Evolutionary conservation across 2,888 invertebrate species (phyloP).

Genomic region (Andrena trimmerana): DNA sequence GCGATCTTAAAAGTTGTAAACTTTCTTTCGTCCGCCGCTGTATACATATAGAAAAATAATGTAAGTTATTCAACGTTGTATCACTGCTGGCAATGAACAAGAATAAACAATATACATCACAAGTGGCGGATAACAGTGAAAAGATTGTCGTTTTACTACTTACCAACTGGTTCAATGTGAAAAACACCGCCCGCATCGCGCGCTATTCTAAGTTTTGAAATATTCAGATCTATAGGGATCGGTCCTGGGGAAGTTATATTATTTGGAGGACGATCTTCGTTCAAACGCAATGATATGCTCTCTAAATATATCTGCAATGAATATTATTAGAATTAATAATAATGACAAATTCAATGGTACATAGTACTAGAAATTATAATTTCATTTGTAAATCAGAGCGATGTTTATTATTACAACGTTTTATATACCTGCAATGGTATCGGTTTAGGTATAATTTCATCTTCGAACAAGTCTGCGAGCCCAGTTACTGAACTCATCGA

Average conservation of each 20-base stretch:
- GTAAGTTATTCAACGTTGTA: constrained; percentile 26
- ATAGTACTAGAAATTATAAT: neutral
- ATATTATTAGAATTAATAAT: constrained; percentile 12
- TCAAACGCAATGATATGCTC: constrained; percentile 91
- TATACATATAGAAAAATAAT: constrained; percentile 21
- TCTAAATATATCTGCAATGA: constrained; percentile 89
- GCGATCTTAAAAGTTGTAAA: too few species aligned
- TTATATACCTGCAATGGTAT: constrained; percentile 90
- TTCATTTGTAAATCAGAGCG: neutral
- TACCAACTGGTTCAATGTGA: constrained; percentile 88
- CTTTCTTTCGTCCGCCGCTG: too few species aligned
- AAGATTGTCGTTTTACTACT: constrained; percentile 54
- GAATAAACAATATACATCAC: constrained; percentile 59
- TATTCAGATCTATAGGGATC: constrained; percentile 91
- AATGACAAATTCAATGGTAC: neutral
- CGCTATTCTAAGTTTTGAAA: constrained; percentile 90
- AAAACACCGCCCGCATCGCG: constrained; percentile 91
- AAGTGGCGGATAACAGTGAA: constrained; percentile 75
- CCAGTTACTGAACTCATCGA: constrained; percentile 94
- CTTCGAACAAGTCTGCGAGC: constrained; percentile 93
- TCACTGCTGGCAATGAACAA: constrained; percentile 18
- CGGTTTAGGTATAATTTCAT: constrained; percentile 93
- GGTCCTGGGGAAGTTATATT: constrained; percentile 94
- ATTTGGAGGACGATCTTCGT: constrained; percentile 93
- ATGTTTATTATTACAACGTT: neutral